Percentiles rank a stretch among this genome's conserved stretches.
Conservation (phyloP, 2,113 vertebrate genomes). For the Misgurnus mizolepis region DNA sequence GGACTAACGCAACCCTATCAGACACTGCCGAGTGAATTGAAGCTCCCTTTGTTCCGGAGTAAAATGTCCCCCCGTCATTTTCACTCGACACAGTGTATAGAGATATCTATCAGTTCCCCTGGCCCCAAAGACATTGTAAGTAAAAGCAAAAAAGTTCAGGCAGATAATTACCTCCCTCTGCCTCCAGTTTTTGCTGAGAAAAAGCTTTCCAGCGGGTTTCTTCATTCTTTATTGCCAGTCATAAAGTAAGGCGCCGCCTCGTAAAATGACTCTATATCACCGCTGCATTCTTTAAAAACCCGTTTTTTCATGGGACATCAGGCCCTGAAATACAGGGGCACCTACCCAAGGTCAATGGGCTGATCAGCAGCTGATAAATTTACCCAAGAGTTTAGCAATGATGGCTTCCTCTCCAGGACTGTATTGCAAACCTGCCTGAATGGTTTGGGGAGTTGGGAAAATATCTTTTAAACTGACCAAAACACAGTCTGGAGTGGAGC, state of each 20-base stretch:
- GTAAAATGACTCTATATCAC: constrained; percentile 67
- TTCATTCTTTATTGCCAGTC: constrained; percentile 61
- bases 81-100: constrained; percentile 57
- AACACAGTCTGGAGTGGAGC: not conserved
- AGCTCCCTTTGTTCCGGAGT: constrained; percentile 62
- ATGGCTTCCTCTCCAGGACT: constrained; percentile 1
- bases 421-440: constrained; percentile 7
- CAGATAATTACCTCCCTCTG: constrained; percentile 64
- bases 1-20: constrained; percentile 57
- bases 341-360: constrained; percentile 56
- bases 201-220: constrained; percentile 63
- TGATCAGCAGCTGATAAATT: constrained; percentile 43
- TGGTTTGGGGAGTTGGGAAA: constrained; percentile 1
- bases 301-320: constrained; percentile 58
- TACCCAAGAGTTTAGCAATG: constrained; percentile 26
- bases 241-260: constrained; percentile 63
- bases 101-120: constrained; percentile 64
- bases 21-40: constrained; percentile 62
- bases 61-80: constrained; percentile 66
- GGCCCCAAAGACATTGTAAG: constrained; percentile 60
- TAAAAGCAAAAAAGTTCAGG: constrained; percentile 66
- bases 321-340: constrained; percentile 56
- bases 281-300: constrained; percentile 59
- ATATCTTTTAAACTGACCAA: constrained; percentile 29
- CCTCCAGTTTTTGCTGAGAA: constrained; percentile 67